These are phyloP conservation scores for Sycophaga agraensis DNA, from an alignment of 1,140 invertebrate species.

Conservation along the genomic window DNA sequence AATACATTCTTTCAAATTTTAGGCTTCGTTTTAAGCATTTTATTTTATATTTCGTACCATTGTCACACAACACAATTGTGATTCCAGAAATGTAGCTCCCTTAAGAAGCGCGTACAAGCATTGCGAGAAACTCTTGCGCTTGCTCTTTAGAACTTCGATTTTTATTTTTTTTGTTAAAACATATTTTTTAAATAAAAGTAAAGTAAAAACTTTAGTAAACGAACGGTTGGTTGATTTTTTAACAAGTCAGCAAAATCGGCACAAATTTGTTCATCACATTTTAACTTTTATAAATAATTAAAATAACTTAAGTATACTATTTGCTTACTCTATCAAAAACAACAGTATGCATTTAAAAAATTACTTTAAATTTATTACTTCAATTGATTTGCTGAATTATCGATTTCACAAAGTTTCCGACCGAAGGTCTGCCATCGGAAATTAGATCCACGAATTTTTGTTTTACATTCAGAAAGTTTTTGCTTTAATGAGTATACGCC, in stretches of 20 bases:
- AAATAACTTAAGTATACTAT: conserved; percentile 8
- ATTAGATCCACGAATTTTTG: no score
- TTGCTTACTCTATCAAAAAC: neutral
- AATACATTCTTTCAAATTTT: neutral
- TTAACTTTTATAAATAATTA: conserved; percentile 9
- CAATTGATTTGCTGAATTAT: no score
- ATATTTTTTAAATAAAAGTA: neutral
- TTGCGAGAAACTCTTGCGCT: conserved; percentile 22
- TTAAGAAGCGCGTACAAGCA: conserved; percentile 21
- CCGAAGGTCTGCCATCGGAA: no score
- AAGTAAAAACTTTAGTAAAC: no score
- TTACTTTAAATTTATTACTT: neutral
- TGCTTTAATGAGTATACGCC: no score
- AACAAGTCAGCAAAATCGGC: conserved; percentile 8
- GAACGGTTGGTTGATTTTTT: conserved; percentile 1
- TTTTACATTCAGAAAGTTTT: no score
- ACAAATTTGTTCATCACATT: no score
- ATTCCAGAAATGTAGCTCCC: conserved; percentile 9
- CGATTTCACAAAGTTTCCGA: no score
- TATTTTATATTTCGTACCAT: neutral
- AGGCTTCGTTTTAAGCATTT: conserved; percentile 5
- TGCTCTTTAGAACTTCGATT: conserved; percentile 1
- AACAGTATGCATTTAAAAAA: conserved; percentile 6
- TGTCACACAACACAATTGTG: neutral
- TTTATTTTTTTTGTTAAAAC: conserved; percentile 2